Evolutionary conservation across 2,113 vertebrate species (phyloP).

Genomic region (Tupaia tana): DNA sequence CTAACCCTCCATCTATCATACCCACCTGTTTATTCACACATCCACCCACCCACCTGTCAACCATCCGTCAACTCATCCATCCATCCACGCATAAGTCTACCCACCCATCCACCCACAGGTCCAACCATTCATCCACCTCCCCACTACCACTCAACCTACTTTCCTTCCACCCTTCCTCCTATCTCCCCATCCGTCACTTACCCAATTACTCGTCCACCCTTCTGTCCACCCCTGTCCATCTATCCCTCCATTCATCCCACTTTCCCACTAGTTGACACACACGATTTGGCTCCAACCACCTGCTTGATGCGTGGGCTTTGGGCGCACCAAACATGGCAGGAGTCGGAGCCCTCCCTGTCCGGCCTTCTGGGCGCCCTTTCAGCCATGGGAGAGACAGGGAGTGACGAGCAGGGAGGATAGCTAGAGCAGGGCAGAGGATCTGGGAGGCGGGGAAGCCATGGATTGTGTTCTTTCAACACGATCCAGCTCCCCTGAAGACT

Average conservation of each 20-base stretch:
- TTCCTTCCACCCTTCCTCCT: not conserved
- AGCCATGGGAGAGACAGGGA: not conserved
- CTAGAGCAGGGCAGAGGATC: not conserved
- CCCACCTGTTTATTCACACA: not conserved
- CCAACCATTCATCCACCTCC: not conserved
- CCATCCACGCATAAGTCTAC: too few relatives aligned
- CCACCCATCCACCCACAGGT: not conserved
- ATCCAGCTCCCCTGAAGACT: not conserved
- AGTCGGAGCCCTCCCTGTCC: not conserved
- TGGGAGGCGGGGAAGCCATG: not conserved
- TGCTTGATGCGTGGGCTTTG: not conserved
- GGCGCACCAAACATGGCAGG: not conserved
- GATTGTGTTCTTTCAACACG: not conserved
- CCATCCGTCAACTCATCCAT: not conserved
- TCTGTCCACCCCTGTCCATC: not conserved
- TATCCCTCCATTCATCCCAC: not conserved
- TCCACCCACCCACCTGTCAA: not conserved
- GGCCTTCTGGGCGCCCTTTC: not conserved
- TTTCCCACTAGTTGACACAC: not conserved
- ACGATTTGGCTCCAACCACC: not conserved
- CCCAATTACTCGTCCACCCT: too few relatives aligned
- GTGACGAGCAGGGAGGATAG: not conserved
- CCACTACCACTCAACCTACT: too few relatives aligned
- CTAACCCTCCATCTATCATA: not conserved
- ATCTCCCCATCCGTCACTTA: not conserved